A percentile compares a stretch with the other conserved stretches of the same genome.
phyloP scores from a whole-genome alignment of 2,113 vertebrate species.

The Paramormyrops kingsleyae region DNA sequence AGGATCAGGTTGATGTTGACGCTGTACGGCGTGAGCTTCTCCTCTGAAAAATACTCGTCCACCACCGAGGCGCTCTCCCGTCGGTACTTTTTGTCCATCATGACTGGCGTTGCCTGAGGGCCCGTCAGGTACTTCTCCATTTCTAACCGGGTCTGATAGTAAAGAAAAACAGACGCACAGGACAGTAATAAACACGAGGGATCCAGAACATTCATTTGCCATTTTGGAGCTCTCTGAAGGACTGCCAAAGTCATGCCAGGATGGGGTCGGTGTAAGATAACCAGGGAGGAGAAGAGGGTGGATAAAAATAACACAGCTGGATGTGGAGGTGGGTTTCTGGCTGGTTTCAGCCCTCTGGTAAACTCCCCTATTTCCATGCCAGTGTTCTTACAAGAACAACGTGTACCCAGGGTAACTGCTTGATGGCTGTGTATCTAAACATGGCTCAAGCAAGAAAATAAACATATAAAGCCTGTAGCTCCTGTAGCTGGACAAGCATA shows the following conservation, averaged over 20 bases:
- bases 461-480: not conserved
- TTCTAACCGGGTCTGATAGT: conserved; percentile 60
- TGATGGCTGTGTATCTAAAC: not conserved
- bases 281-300: not conserved
- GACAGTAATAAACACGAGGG: not conserved
- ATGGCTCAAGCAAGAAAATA: not conserved
- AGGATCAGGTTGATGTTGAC: conserved; percentile 89
- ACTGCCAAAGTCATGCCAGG: not conserved
- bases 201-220: not conserved
- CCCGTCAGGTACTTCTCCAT: conserved; percentile 76
- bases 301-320: not conserved
- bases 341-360: not conserved
- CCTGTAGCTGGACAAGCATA: not conserved
- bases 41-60: conserved; percentile 80
- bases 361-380: conserved; percentile 14
- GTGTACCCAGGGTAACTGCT: not conserved
- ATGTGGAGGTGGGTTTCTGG: not conserved
- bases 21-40: conserved; percentile 74
- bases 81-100: conserved; percentile 72
- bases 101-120: conserved; percentile 31
- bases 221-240: not conserved
- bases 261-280: not conserved
- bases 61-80: conserved; percentile 81
- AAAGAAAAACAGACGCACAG: not conserved
- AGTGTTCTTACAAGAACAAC: conserved; percentile 3